phyloP scores from a whole-genome alignment of 2,888 invertebrate species.

The Lingula anatina region DNA sequence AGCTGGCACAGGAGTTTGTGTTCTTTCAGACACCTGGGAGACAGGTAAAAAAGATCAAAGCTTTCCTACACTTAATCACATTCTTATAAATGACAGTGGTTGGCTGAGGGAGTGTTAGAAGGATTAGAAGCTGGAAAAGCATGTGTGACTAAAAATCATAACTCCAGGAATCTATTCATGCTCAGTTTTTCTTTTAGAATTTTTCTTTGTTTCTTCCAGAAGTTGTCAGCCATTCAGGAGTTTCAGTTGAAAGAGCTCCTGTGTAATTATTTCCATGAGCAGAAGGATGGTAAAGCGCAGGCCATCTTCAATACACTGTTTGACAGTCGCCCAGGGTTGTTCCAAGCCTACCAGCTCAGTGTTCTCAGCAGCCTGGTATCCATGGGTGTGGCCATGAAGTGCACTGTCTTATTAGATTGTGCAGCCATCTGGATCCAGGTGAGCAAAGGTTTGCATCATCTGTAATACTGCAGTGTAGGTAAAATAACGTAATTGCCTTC shows the following conservation, averaged over 20 bases:
- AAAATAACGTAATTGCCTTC: background rate
- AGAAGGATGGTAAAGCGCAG: conserved; percentile 58
- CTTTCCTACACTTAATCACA: background rate
- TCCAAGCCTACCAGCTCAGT: conserved; percentile 44
- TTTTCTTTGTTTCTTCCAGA: conserved; percentile 18
- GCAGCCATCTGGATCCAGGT: conserved; percentile 76
- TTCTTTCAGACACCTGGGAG: conserved; percentile 19
- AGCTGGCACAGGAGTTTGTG: conserved; percentile 34
- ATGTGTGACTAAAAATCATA: too few relatives aligned
- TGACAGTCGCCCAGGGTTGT: conserved; percentile 27
- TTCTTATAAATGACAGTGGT: background rate
- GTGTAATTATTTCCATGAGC: conserved; percentile 27
- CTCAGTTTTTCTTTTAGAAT: background rate
- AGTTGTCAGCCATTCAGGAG: conserved; percentile 32
- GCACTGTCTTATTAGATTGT: conserved; percentile 67
- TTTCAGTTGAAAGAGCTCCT: conserved; percentile 35
- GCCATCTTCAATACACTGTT: conserved; percentile 79
- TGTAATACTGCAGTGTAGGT: background rate
- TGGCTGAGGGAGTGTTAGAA: too few relatives aligned
- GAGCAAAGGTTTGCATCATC: background rate
- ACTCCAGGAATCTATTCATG: too few relatives aligned
- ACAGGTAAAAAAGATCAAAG: conserved; percentile 14
- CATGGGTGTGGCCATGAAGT: conserved; percentile 76
- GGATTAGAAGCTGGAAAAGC: too few relatives aligned
- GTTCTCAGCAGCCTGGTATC: conserved; percentile 78